Base-by-base conservation (phyloP, 1,140 invertebrate genomes). In the Parasteatoda tepidariorum region DNA sequence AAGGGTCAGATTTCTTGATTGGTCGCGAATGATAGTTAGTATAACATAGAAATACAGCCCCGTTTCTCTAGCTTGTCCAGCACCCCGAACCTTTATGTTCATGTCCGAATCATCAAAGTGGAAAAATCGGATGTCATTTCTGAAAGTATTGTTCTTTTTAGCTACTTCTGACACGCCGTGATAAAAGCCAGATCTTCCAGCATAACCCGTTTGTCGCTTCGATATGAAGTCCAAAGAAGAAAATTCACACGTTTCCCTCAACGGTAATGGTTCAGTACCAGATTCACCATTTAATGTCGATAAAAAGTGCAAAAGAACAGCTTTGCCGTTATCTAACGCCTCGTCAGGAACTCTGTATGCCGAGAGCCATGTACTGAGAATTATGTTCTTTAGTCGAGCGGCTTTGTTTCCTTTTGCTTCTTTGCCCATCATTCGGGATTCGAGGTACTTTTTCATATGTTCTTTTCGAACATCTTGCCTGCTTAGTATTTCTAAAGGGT, bases 401-500 rank as follows among this genome's bases (percentile, higher is more conserved):
- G 78, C 78, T 15, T 82, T 82, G 55, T 82, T 82, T 1, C 78
- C 78, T 30, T 82, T 82, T 2, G 78, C 78, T 30, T 82, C 78
- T 6, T 82, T 82, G 6, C 78, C 78, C 78, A 82, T 82, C 78
- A 82, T 82, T 2, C 78, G 54, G 22, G 78, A 82, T 48, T 82
- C 78, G 15, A 82, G 67, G 66, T 82, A 82, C 66, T 82, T 82
- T 24, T 82, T 82, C 78, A 82, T 82, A 66, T 82, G 78, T 22
- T 82, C 78, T 31, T 82, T 82, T 5, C 78, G 66, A 30, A 82
- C 78, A 26, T 82, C 78, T 48, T 82, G 78, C 34, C 78, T 28
- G 28, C 78, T 82, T 2, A 82, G 54, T 11, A 82, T 82, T 24
- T 82, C 78, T 11, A 82, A 31, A n/a, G 78, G 78, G 24, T 82